phyloP scores from a whole-genome alignment of 2,888 invertebrate species.

The Serrognathus titanus region DNA sequence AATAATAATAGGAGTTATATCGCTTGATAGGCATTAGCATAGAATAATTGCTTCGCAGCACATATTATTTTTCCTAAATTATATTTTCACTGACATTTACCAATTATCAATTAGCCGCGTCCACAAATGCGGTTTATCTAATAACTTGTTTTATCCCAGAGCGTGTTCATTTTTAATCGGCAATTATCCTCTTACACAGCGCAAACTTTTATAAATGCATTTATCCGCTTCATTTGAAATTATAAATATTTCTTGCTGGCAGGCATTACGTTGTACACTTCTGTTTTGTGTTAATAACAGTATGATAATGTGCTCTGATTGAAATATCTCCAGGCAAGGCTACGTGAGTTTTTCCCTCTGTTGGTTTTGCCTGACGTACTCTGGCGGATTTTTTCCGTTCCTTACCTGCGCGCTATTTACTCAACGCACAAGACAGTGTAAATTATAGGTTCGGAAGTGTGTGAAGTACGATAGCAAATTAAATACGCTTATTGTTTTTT shows the following conservation, averaged over 20 bases:
- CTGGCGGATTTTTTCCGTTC: no score
- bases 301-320: slow-evolving; percentile 1
- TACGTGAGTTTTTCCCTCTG: neutral
- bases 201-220: neutral
- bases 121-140: neutral
- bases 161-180: neutral
- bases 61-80: neutral
- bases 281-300: neutral
- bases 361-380: no score
- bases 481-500: no score
- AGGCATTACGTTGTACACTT: neutral
- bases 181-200: neutral
- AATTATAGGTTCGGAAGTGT: no score
- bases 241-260: neutral
- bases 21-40: neutral
- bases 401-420: no score
- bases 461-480: no score
- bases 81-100: neutral
- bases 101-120: neutral
- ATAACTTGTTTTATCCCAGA: neutral
- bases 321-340: neutral
- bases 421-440: no score
- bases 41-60: neutral
- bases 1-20: neutral
- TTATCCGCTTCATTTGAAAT: neutral